Base-by-base conservation (phyloP, 1,140 invertebrate genomes). In the Bombus superbus region DNA sequence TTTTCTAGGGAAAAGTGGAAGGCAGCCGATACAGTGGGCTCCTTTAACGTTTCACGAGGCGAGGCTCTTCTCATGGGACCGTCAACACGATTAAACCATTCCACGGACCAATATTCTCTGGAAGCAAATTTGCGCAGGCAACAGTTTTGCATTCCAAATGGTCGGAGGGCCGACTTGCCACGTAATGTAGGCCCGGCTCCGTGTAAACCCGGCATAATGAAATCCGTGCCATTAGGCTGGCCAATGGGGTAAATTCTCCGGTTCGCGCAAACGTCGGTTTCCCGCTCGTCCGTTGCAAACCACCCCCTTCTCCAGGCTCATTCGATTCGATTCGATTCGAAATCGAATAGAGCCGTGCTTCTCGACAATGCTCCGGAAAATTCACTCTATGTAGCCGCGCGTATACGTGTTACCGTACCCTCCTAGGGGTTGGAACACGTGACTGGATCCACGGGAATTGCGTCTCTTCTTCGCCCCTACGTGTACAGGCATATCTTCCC, bases 171-270 rank as follows among this genome's bases (percentile, higher is more conserved):
- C 38, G 84, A 81, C 81, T 85, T 74, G 79, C 47, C 62, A 57
- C 62, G 77, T 68, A 72, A 86, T 81, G 75, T 79, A 76, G 79
- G 73, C 85, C 28, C 85, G 59, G 47, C 78, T 59, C 59, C 85
- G 75, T 80, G 82, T 75, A 90, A 88, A 90, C 83, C 81, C 32
- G 64, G 78, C 90, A 91, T 91, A 91, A 91, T 91, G 90, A 90
- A 91, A 91, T 91, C 88, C 89, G 88, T 91, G 86, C 90, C 90
- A 91, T 91, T 91, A 91, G 90, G 88, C 88, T 81, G 83, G 75
- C 82, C 85, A 85, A 82, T 87, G 83, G 88, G 83, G 85, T 89
- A 87, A 91, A 91, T 89, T 86, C 84, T 78, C 82, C 71, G 77
- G 78, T 72, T 86, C 85, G 81, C 78, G 80, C 90, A 89, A 91